phyloP scores from a whole-genome alignment of 2,113 vertebrate species.

The Brienomyrus brachyistius region DNA sequence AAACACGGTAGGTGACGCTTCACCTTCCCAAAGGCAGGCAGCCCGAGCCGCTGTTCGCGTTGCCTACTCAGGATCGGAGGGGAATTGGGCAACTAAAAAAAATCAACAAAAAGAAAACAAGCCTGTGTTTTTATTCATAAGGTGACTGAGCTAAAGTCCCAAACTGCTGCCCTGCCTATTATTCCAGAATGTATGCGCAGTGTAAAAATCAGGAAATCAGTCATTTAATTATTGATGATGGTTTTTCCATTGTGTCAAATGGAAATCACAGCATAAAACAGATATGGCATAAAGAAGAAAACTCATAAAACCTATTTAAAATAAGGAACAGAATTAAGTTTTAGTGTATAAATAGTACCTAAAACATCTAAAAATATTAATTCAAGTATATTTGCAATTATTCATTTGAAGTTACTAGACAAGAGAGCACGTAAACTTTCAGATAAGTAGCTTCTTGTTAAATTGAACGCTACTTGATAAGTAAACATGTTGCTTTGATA shows the following conservation, averaged over 20 bases:
- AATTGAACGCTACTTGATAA: background rate
- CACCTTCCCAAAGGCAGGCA: background rate
- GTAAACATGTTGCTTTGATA: background rate
- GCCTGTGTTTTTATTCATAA: background rate
- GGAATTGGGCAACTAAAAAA: background rate
- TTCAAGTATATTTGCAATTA: background rate
- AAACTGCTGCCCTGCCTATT: background rate
- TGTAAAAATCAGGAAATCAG: background rate
- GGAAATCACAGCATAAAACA: background rate
- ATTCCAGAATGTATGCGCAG: background rate
- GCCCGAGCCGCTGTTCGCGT: background rate
- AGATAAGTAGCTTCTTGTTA: background rate
- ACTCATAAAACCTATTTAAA: background rate
- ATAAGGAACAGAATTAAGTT: background rate
- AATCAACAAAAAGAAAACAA: background rate
- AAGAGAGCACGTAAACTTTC: background rate
- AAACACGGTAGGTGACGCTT: slow-evolving; percentile 56
- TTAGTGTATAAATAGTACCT: background rate
- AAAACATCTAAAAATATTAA: background rate
- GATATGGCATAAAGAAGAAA: background rate
- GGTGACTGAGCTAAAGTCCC: background rate
- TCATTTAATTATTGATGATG: background rate
- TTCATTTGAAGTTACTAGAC: background rate
- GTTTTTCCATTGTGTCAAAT: background rate
- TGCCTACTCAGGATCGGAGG: background rate